phyloP scores from a whole-genome alignment of 2,888 invertebrate genomes.

The Calephelis perditalis region DNA sequence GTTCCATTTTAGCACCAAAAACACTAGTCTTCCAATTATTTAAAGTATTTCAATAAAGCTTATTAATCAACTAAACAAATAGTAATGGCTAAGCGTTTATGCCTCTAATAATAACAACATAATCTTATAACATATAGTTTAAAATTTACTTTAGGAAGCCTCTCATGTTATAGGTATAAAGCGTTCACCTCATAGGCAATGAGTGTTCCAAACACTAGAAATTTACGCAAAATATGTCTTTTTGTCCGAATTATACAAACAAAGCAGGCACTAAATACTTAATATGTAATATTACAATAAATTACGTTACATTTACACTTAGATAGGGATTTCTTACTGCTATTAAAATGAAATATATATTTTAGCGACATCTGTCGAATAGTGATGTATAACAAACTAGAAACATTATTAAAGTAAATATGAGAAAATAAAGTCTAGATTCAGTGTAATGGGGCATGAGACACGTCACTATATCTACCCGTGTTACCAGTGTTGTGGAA shows the following conservation, averaged over 20 bases:
- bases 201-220: conserved; percentile 62
- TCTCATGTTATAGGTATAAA: conserved; percentile 57
- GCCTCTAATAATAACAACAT: conserved; percentile 76
- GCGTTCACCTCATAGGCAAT: conserved; percentile 40
- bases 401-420: conserved; percentile 32
- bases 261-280: conserved; percentile 77
- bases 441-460: conserved; percentile 25
- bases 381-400: conserved; percentile 55
- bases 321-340: conserved; percentile 55
- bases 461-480: conserved; percentile 3
- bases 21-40: conserved; percentile 74
- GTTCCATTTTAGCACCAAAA: conserved; percentile 75
- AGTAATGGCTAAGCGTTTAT: conserved; percentile 72
- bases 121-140: conserved; percentile 71
- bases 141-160: conserved; percentile 66
- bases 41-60: conserved; percentile 68
- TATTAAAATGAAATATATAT: conserved; percentile 54
- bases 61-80: conserved; percentile 66
- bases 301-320: conserved; percentile 71
- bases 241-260: conserved; percentile 53
- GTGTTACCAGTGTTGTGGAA: not conserved
- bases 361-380: conserved; percentile 36
- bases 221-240: conserved; percentile 71
- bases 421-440: conserved; percentile 34
- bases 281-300: conserved; percentile 71